phyloP scores from a whole-genome alignment of 2,113 vertebrate species.

The Melanostigma gelatinosum region DNA sequence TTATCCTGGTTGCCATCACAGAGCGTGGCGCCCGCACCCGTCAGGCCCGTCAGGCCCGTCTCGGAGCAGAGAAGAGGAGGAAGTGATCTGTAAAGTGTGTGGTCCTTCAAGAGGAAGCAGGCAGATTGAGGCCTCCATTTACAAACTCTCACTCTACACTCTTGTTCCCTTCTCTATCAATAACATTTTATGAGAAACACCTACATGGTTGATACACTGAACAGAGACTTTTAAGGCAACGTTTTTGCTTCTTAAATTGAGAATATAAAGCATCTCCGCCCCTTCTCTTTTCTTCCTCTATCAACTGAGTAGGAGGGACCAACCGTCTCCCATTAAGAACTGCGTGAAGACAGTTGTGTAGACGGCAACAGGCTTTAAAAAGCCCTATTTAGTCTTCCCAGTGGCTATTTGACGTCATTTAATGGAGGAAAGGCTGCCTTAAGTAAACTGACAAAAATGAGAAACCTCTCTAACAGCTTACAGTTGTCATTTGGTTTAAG shows the following conservation, averaged over 20 bases:
- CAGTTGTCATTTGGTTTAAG: conserved; percentile 74
- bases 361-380: conserved; percentile 65
- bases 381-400: conserved; percentile 76
- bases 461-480: conserved; percentile 74
- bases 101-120: conserved; percentile 65
- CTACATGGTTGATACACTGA: conserved; percentile 59
- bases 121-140: conserved; percentile 54
- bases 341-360: conserved; percentile 63
- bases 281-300: conserved; percentile 48
- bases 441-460: conserved; percentile 79
- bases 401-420: conserved; percentile 78
- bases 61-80: conserved; percentile 55
- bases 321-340: conserved; percentile 67
- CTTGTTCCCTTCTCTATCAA: conserved; percentile 58
- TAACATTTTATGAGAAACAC: conserved; percentile 74
- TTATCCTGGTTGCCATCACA: conserved; percentile 79
- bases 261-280: conserved; percentile 65
- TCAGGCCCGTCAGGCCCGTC: conserved; percentile 48
- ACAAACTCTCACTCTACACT: conserved; percentile 56
- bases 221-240: conserved; percentile 82
- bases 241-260: conserved; percentile 58
- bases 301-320: conserved; percentile 47
- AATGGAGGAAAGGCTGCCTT: conserved; percentile 72
- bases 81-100: conserved; percentile 74
- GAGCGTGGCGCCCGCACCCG: conserved; percentile 61